Base-by-base conservation (phyloP, 2,113 vertebrate species). In the Corvus hawaiiensis region DNA sequence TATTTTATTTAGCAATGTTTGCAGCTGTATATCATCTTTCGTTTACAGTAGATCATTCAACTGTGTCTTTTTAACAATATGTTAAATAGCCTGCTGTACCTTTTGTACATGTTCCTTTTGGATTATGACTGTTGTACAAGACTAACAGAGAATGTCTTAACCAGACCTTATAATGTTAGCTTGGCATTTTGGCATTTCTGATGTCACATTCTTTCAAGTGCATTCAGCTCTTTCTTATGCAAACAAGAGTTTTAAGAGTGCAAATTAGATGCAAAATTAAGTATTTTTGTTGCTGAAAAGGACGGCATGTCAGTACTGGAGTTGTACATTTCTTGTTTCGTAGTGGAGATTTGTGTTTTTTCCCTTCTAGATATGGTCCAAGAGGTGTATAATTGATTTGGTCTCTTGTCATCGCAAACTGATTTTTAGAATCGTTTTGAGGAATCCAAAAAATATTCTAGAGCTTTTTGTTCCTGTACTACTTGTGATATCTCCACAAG, bases 311-410 rank as follows among this genome's bases (percentile, higher is more conserved):
- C 7, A 9, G 22, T 39, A 46, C 11, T 15, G n/a, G 9, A 55
- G 41, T 23, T 46, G 22, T 46, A 74, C 23, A 66, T 24, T n/a
- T 48, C 23, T 73, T 81, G 7, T n/a, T 64, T 69, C 21, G 27
- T 62, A 44, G 9, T 30, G 22, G 19, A 85, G 11, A 8, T 61
- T 71, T 66, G 5, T 4, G 28, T 0, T 0, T 80, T 86, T 49
- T 58, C 24, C 32, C 26, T 80, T 9, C 12, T 71, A 67, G 32
- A 32, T 67, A 51, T 37, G 9, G 32, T 35, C 21, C 54, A 75
- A 56, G 43, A 37, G 3, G 4, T 49, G 7, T 66, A n/a, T 56
- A 71, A 77, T 51, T 3, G 4, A 64, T 87, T 78, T 7, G 0
- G 27, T 54, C 6, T 49, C 35, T 59, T 68, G 17, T 56, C 22